Percentiles rank a stretch among this genome's conserved stretches.
These are phyloP conservation scores for Neodon shergylaensis DNA, from an alignment of 2,113 vertebrate species.

Conservation along the genomic window DNA sequence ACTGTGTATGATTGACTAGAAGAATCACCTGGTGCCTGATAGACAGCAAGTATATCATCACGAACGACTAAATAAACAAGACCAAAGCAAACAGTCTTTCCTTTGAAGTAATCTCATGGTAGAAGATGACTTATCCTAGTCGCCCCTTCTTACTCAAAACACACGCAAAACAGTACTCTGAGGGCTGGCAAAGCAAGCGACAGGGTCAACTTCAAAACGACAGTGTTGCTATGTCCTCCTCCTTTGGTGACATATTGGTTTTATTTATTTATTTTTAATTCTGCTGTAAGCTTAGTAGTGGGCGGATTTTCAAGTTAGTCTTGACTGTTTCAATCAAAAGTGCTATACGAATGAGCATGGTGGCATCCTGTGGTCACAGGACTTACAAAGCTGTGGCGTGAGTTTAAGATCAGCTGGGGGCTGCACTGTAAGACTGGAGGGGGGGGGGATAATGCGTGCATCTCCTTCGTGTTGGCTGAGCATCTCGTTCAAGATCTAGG, in stretches of 20 bases:
- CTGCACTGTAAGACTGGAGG: not conserved
- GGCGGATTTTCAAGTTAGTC: not conserved
- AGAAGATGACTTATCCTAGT: not conserved
- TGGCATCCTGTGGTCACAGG: not conserved
- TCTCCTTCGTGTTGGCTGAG: not conserved
- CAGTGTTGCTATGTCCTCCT: slow-evolving; percentile 19
- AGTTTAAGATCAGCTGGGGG: not conserved
- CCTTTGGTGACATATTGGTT: not conserved
- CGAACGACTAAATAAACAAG: slow-evolving; percentile 23
- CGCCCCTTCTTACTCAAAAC: slow-evolving; percentile 29
- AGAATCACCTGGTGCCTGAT: not conserved
- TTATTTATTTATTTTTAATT: not conserved
- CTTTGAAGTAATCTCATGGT: slow-evolving; percentile 6
- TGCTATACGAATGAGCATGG: not conserved
- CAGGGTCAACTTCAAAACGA: slow-evolving; percentile 16
- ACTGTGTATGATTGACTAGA: not conserved
- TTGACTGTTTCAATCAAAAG: slow-evolving; percentile 25
- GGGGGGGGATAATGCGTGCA: not conserved
- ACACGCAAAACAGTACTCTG: not conserved
- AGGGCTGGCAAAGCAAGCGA: not conserved
- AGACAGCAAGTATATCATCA: not conserved
- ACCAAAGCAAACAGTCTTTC: slow-evolving; percentile 11
- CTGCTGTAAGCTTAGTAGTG: not conserved
- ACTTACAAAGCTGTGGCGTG: not conserved
- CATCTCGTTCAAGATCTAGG: not conserved